phyloP scores from a whole-genome alignment of 2,113 vertebrate species.

The Prinia subflava region DNA sequence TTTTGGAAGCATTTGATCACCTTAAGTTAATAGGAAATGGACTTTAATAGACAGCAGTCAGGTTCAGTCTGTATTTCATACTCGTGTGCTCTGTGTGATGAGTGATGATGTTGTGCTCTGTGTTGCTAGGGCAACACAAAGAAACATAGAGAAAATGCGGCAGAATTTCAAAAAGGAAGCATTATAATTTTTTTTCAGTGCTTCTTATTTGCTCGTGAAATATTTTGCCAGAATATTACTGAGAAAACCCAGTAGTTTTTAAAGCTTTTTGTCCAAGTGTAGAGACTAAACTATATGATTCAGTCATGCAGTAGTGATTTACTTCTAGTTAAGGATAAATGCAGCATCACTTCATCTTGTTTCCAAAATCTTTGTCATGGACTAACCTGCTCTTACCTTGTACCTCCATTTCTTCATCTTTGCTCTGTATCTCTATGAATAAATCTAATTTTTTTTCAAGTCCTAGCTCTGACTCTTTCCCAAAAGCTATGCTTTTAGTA shows the following conservation, averaged over 20 bases:
- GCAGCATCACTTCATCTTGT: neutral
- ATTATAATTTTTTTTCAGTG: neutral
- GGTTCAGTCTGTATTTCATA: neutral
- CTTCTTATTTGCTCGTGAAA: neutral
- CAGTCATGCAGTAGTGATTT: neutral
- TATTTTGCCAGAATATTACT: conserved; percentile 24
- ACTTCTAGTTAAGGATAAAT: neutral
- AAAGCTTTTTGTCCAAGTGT: neutral
- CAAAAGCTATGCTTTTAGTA: neutral
- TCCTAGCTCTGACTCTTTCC: neutral
- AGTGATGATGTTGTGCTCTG: neutral
- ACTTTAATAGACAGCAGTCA: neutral
- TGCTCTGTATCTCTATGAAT: neutral
- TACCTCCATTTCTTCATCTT: neutral
- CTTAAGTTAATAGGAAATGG: neutral
- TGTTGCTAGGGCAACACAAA: conserved; percentile 19
- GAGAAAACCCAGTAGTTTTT: conserved; percentile 7
- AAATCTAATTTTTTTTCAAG: neutral
- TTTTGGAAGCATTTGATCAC: neutral
- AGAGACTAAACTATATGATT: neutral
- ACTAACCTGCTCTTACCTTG: neutral
- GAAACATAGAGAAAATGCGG: neutral
- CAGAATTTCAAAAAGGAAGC: conserved; percentile 27
- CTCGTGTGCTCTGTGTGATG: neutral
- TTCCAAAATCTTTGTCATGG: neutral